Evolutionary conservation across 2,113 vertebrate species (phyloP).

Genomic region (Sorex fumeus): DNA sequence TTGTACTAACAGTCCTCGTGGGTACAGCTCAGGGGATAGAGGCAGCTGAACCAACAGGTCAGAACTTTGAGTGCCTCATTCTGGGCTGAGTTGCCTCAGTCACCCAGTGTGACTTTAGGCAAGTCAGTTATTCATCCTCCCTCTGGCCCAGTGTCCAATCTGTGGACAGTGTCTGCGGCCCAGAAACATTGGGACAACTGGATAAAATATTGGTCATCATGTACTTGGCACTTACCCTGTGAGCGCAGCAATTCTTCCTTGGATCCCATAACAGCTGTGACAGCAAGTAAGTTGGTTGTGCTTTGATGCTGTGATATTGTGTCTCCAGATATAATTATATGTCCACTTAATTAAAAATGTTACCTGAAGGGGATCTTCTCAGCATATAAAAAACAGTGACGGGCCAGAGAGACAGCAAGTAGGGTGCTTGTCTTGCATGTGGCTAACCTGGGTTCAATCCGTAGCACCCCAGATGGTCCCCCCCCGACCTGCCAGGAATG

Average conservation of each 20-base stretch:
- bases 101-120: background rate
- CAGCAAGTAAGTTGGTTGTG: background rate
- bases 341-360: background rate
- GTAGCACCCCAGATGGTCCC: no score
- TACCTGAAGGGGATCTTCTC: background rate
- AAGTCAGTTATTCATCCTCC: background rate
- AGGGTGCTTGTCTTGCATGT: no score
- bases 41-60: background rate
- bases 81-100: background rate
- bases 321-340: background rate
- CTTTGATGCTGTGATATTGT: background rate
- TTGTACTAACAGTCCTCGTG: background rate
- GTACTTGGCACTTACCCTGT: background rate
- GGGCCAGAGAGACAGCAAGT: background rate
- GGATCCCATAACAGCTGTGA: background rate
- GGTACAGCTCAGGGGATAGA: background rate
- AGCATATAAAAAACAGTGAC: background rate
- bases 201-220: background rate
- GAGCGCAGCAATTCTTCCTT: no score
- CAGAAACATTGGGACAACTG: background rate
- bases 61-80: background rate
- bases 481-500: no score
- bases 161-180: background rate
- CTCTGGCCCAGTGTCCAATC: no score
- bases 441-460: no score